Evolutionary conservation across 2,113 vertebrate genomes (phyloP).

Genomic region (Opisthocomus hoazin): DNA sequence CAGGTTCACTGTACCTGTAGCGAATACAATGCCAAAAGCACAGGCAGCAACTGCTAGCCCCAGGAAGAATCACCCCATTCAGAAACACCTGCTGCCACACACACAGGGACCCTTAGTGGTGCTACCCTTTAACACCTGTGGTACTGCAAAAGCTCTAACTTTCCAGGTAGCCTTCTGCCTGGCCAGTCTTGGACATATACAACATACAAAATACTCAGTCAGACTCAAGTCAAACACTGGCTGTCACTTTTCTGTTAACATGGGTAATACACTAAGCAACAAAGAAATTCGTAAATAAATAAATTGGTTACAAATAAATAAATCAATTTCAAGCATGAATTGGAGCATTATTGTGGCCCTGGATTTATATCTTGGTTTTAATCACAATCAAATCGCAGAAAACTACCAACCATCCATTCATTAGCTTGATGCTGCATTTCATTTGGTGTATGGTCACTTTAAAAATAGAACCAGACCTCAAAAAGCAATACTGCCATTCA

Average conservation of each 20-base stretch:
- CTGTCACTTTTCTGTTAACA: neutral
- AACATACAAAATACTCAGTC: neutral
- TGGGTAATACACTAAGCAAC: neutral
- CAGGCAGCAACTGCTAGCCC: neutral
- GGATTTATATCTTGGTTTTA: neutral
- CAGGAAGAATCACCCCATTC: neutral
- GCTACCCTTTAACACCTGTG: neutral
- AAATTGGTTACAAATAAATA: neutral
- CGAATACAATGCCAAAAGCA: neutral
- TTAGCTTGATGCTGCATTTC: neutral
- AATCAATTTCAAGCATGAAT: neutral
- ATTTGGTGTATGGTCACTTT: neutral
- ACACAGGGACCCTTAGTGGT: neutral
- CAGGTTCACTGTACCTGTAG: neutral
- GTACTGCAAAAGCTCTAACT: neutral
- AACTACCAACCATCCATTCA: neutral
- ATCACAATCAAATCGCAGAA: neutral
- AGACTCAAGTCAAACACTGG: neutral
- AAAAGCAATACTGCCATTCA: neutral
- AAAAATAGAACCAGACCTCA: neutral
- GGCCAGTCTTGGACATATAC: neutral
- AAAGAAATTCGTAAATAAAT: neutral
- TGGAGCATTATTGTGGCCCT: neutral
- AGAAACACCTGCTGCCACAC: neutral
- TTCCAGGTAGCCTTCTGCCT: fast-evolving